Evolutionary conservation across 2,113 vertebrate species (phyloP).

Genomic region (Meriones unguiculatus): DNA sequence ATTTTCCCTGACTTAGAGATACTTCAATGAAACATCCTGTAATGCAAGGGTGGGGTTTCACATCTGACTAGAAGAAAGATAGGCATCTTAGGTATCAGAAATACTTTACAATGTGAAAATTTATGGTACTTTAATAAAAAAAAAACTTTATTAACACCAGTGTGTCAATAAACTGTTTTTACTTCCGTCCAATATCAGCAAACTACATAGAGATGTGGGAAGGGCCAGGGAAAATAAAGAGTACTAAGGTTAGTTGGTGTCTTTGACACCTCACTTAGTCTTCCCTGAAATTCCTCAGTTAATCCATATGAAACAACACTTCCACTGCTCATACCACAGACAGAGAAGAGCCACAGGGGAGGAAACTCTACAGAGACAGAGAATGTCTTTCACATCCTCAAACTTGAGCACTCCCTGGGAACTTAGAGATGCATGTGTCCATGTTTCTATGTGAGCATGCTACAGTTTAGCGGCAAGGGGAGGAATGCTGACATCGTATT

Average conservation of each 20-base stretch:
- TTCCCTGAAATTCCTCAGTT: background rate
- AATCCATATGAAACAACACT: background rate
- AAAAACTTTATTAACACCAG: background rate
- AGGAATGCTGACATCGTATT: background rate
- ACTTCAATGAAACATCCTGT: background rate
- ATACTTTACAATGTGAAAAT: background rate
- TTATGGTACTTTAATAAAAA: background rate
- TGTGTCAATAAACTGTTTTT: background rate
- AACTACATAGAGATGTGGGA: background rate
- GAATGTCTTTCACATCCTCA: background rate
- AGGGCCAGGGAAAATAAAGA: slow-evolving; percentile 5
- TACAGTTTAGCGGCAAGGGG: background rate
- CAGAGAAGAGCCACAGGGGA: background rate
- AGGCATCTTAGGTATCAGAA: background rate
- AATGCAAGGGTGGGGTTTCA: background rate
- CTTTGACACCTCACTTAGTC: background rate
- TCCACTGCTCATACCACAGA: background rate
- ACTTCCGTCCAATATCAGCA: background rate
- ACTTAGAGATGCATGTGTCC: background rate
- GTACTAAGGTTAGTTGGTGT: background rate
- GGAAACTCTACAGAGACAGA: background rate
- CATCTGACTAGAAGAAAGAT: background rate
- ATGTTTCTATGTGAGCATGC: background rate
- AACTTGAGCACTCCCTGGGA: background rate
- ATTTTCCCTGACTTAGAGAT: background rate